These are phyloP conservation scores for Hydropsyche tenuis DNA, from an alignment of 1,140 invertebrate genomes.

Conservation along the genomic window DNA sequence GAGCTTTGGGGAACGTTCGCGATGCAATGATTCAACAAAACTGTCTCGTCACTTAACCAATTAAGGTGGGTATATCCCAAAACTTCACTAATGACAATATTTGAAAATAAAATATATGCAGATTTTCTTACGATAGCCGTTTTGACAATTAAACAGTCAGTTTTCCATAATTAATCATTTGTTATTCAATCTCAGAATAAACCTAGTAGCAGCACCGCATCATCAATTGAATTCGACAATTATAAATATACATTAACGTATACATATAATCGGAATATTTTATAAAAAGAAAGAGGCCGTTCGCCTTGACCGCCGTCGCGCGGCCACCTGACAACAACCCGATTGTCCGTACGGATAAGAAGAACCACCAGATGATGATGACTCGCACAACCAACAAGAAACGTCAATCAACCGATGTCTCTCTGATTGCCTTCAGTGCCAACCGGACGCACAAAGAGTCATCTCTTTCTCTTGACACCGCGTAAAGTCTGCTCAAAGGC, in stretches of 20 bases:
- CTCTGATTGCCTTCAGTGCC: slow-evolving; percentile 38
- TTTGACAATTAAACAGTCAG: too few relatives aligned
- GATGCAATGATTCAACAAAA: slow-evolving; percentile 42
- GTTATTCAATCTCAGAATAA: neutral
- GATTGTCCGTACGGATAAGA: slow-evolving; percentile 25
- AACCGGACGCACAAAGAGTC: neutral
- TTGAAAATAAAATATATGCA: neutral
- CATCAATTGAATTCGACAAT: neutral
- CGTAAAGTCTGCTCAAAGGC: too few relatives aligned
- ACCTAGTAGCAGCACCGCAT: neutral
- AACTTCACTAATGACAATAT: slow-evolving; percentile 16
- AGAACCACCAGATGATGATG: slow-evolving; percentile 36
- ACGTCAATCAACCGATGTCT: slow-evolving; percentile 48
- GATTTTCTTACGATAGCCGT: too few relatives aligned
- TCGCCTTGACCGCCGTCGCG: slow-evolving; percentile 11
- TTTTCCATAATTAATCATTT: neutral
- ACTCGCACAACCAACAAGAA: slow-evolving; percentile 45
- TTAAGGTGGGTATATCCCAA: slow-evolving; percentile 29
- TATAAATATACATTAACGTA: too few relatives aligned
- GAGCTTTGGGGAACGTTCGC: neutral
- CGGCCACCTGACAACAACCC: slow-evolving; percentile 23
- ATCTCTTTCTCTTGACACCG: slow-evolving; percentile 8
- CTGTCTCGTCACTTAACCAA: slow-evolving; percentile 47
- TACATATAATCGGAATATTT: too few relatives aligned
- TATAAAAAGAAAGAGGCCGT: neutral